Percentiles rank a stretch among this genome's conserved stretches.
Conservation (phyloP, 2,888 invertebrate genomes). For the Cosmorhoe ocellata region DNA sequence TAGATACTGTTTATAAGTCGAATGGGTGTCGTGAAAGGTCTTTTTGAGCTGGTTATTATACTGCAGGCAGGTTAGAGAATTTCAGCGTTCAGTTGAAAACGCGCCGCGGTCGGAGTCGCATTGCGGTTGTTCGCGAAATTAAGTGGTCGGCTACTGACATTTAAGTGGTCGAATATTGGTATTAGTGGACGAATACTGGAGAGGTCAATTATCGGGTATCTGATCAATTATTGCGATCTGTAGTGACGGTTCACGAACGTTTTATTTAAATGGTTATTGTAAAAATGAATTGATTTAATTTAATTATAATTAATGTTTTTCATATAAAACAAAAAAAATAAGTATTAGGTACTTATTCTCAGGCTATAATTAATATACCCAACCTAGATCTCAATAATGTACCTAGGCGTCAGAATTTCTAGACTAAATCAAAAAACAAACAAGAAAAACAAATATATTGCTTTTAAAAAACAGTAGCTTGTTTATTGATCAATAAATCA, state of each 20-base stretch:
- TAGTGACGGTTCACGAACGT: constrained; percentile 2
- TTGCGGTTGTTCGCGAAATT: constrained; percentile 34
- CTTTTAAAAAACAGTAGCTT: neutral
- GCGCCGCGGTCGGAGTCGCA: constrained; percentile 50
- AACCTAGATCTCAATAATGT: too few species aligned
- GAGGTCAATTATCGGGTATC: constrained; percentile 12
- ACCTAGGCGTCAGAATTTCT: too few species aligned
- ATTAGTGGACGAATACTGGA: constrained; percentile 5
- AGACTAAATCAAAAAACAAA: too few species aligned
- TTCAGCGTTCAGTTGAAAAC: constrained; percentile 57
- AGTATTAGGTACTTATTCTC: too few species aligned
- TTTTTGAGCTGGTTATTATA: constrained; percentile 27
- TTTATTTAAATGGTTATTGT: neutral
- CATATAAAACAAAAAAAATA: too few species aligned
- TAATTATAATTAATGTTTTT: too few species aligned
- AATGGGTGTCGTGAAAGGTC: constrained; percentile 25
- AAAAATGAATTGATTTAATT: too few species aligned
- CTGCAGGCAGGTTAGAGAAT: constrained; percentile 38
- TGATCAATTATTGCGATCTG: constrained; percentile 12
- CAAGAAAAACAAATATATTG: neutral
- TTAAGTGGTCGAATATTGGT: constrained; percentile 4
- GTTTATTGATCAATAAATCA: neutral
- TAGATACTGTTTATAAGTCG: constrained; percentile 7
- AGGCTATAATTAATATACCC: too few species aligned
- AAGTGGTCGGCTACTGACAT: neutral